Conservation (phyloP, 2,797 vertebrate species). For the Coregonus ussuriensis region DNA sequence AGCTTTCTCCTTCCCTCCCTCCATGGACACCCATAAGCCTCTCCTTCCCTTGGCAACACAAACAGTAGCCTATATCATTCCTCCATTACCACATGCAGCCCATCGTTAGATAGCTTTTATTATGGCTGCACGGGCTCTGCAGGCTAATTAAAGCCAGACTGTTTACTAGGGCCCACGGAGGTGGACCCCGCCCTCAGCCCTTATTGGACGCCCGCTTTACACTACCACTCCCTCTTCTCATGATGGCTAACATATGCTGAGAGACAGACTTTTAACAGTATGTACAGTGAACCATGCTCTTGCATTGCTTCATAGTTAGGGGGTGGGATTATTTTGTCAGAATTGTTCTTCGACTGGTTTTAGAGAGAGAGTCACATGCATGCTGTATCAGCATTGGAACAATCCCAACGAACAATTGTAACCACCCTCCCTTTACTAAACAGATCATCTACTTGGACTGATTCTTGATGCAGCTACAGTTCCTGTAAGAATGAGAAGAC, state of each 20-base stretch:
- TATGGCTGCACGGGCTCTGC: constrained; percentile 41
- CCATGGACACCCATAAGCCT: neutral
- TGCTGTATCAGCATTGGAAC: neutral
- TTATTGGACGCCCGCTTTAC: neutral
- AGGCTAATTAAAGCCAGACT: constrained; percentile 63
- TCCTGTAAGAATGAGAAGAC: constrained; percentile 10
- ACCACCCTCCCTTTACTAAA: neutral
- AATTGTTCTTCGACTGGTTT: neutral
- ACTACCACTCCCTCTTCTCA: constrained; percentile 8
- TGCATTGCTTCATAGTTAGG: neutral
- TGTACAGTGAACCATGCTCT: constrained; percentile 1
- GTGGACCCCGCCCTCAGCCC: constrained; percentile 12
- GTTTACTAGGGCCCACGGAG: constrained; percentile 51
- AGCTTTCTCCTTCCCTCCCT: neutral
- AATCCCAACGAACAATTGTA: neutral
- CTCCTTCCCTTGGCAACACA: constrained; percentile 35
- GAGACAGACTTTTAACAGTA: neutral
- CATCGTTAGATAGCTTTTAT: constrained; percentile 55
- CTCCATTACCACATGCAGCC: constrained; percentile 48
- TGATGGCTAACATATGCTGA: constrained; percentile 53
- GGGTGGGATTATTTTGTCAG: neutral
- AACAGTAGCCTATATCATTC: constrained; percentile 46
- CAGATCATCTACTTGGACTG: constrained; percentile 5
- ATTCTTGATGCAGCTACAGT: constrained; percentile 22
- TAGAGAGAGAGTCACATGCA: neutral